phyloP scores from a whole-genome alignment of 1,140 invertebrate genomes.

The Drosophila carrolli region DNA sequence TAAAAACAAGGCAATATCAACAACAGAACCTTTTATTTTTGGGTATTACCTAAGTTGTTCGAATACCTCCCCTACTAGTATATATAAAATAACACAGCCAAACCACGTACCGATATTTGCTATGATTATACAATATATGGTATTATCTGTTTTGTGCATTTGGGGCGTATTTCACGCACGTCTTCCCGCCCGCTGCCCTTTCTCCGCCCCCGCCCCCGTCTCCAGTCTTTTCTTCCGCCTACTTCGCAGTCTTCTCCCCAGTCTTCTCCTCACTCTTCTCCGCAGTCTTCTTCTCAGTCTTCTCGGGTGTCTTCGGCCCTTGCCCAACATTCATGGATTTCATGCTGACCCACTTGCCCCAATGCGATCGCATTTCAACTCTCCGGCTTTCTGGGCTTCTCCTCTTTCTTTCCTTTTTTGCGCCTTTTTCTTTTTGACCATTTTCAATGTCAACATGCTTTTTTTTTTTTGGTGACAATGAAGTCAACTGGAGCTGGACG shows the following conservation, averaged over 20 bases:
- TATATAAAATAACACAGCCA: conserved; percentile 13
- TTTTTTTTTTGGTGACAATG: conserved; percentile 62
- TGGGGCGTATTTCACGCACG: conserved; percentile 65
- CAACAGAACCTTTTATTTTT: conserved; percentile 20
- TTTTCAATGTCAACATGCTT: conserved; percentile 70
- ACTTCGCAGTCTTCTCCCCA: not conserved
- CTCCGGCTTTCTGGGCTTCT: conserved; percentile 23
- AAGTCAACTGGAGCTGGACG: conserved; percentile 54
- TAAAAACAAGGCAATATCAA: not conserved
- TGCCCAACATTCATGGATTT: conserved; percentile 64
- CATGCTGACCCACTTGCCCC: conserved; percentile 73
- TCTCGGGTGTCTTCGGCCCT: conserved; percentile 58
- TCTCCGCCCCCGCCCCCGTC: conserved; percentile 6
- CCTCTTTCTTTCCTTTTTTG: conserved; percentile 24
- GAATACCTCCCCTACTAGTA: not conserved
- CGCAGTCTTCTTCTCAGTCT: conserved; percentile 10
- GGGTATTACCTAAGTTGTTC: conserved; percentile 3
- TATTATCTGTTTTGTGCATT: conserved; percentile 24
- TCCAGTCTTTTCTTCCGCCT: conserved; percentile 1
- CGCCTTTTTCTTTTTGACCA: conserved; percentile 32
- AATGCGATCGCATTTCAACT: conserved; percentile 72
- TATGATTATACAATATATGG: conserved; percentile 48
- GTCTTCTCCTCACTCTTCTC: not conserved
- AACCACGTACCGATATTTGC: conserved; percentile 31
- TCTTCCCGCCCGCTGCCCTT: conserved; percentile 40